Evolutionary conservation across 2,797 vertebrate genomes (phyloP).

Genomic region (Phalanger gymnotis): DNA sequence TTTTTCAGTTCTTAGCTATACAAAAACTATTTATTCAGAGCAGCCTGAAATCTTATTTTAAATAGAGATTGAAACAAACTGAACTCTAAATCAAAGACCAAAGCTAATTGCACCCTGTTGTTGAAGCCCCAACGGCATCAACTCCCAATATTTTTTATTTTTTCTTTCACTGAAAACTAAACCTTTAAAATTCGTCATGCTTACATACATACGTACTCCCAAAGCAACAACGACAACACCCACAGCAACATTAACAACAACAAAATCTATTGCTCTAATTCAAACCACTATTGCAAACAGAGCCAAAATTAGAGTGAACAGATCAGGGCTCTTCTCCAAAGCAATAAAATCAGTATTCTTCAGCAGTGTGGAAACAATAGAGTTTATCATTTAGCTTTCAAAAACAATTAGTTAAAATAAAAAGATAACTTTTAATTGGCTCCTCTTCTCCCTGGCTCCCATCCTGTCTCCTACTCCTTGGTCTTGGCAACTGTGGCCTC

Average conservation of each 20-base stretch:
- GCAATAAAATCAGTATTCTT: neutral
- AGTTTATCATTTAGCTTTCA: neutral
- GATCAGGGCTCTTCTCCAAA: neutral
- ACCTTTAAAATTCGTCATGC: neutral
- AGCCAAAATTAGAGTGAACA: neutral
- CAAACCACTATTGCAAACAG: neutral
- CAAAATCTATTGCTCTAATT: neutral
- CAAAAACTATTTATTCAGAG: neutral
- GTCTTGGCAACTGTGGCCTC: neutral
- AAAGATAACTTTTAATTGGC: neutral
- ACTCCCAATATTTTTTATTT: neutral
- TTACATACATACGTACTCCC: neutral
- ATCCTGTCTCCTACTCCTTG: neutral
- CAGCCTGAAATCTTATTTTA: neutral
- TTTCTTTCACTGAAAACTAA: neutral
- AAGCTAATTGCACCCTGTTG: conserved; percentile 5
- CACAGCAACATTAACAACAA: neutral
- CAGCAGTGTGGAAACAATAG: neutral
- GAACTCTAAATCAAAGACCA: conserved; percentile 18
- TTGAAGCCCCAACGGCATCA: conserved; percentile 27
- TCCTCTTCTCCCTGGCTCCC: neutral
- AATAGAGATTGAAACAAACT: conserved; percentile 25
- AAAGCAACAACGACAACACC: neutral
- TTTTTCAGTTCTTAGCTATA: conserved; percentile 25
- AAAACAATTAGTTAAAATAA: neutral